Conservation (phyloP, 2,113 vertebrate genomes). For the Dicentrarchus labrax region DNA sequence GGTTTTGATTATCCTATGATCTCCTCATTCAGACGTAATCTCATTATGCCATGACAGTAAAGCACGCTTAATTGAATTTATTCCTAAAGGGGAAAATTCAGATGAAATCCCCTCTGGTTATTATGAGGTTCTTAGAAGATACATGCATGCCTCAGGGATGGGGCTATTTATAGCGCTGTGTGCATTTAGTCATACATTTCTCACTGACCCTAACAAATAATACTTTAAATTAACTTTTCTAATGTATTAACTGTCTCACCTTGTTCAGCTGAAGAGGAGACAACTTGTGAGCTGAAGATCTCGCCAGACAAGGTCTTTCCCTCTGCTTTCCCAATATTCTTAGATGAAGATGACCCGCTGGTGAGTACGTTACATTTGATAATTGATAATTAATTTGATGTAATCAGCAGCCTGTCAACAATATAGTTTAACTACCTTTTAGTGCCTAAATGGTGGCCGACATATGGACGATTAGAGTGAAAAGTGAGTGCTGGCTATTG, state of each 20-base stretch:
- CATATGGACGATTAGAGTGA: not conserved
- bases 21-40: slow-evolving; percentile 45
- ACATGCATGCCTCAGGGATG: not conserved
- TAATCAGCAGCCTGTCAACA: not conserved
- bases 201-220: slow-evolving; percentile 7
- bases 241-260: not conserved
- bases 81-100: slow-evolving; percentile 31
- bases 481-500: not conserved
- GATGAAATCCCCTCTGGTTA: slow-evolving; percentile 19
- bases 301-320: slow-evolving; percentile 77
- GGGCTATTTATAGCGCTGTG: slow-evolving; percentile 17
- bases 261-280: slow-evolving; percentile 54
- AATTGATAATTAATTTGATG: too few species aligned
- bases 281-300: slow-evolving; percentile 51
- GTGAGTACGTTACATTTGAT: slow-evolving; percentile 78
- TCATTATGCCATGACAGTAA: slow-evolving; percentile 24
- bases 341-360: slow-evolving; percentile 76
- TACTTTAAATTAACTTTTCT: not conserved
- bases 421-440: not conserved
- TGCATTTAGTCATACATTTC: slow-evolving; percentile 22
- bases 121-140: slow-evolving; percentile 33
- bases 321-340: slow-evolving; percentile 81
- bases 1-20: slow-evolving; percentile 45
- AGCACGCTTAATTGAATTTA: slow-evolving; percentile 48
- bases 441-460: slow-evolving; percentile 1